Evolutionary conservation across 2,797 vertebrate species (phyloP), one percentile per base, ranked within the genome.

Genomic region (Mareca strepera): DNA sequence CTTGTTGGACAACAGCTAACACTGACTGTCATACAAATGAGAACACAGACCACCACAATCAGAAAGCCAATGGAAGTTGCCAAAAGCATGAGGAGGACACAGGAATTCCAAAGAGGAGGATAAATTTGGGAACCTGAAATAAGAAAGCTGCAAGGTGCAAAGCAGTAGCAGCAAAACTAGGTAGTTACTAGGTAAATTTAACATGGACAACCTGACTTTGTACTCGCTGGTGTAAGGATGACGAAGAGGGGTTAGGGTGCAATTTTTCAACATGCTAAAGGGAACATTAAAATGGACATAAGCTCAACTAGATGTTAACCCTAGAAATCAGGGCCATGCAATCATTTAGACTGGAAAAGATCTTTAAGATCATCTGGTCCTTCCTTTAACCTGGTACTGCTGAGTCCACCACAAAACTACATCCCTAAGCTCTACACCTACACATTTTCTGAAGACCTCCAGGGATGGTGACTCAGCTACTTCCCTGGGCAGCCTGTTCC

Each of bases 261-360:
- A 77, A 82, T 39, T 48, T 93, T 92, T 86, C 90, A 90, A 81
- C 88, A 22, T 60, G 93, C 95, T 94, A 12, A 87, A 96, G 88
- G 70, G 88, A 83, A 93, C 82, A 87, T 92, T 58, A 44, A 82
- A 94, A 89, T 16, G 88, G 79, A 87, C 60, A 74, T 25, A 31
- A 96, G 76, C 94, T 94, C 84, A 90, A 64, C 90, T 82, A 88
- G 59, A 35, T 7, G 63, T 67, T 69, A 77, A 67, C 12, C 39
- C 44, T 18, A 56, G 64, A 55, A 83, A 41, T 48, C 46, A 25
- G 22, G 46, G 2, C 12, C 46, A 48, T 13, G 25, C 22, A 48
- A 25, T 48, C 46, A 48, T 13, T 48, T 25, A 48, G 46, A 22
- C 23, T 25, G 46, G 46, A 48, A 48, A 48, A 48, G 22, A 48